Evolutionary conservation across 2,888 invertebrate genomes (phyloP).

Genomic region (Tenthredo mesomela): DNA sequence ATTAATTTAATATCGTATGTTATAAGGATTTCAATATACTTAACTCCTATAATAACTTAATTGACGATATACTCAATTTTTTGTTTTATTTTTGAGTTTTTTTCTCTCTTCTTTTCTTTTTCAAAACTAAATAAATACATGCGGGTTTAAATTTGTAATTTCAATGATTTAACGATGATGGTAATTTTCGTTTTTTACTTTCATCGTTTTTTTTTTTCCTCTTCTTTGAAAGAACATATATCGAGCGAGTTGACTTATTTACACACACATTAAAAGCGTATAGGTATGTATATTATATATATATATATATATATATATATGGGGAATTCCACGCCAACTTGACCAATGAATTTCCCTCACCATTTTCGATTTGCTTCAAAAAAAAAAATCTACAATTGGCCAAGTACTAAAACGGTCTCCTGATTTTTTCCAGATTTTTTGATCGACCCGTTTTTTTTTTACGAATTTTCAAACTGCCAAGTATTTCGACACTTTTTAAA

Average conservation of each 20-base stretch:
- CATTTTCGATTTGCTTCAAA: too few species aligned
- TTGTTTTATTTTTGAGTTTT: background rate
- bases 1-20: background rate
- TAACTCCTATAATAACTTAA: slow-evolving; percentile 1
- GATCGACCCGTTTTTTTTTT: too few species aligned
- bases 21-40: slow-evolving; percentile 4
- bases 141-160: background rate
- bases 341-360: too few species aligned
- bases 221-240: slow-evolving; percentile 25
- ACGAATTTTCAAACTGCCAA: too few species aligned
- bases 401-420: too few species aligned
- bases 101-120: background rate
- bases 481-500: too few species aligned
- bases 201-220: background rate
- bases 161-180: background rate
- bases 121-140: slow-evolving; percentile 1
- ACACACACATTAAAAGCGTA: slow-evolving; percentile 12
- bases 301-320: background rate
- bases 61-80: background rate
- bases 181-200: slow-evolving; percentile 41
- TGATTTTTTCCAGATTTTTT: too few species aligned
- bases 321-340: too few species aligned
- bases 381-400: too few species aligned
- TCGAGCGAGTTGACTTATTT: background rate
- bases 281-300: background rate